Conservation (phyloP, 2,113 vertebrate genomes). For the Probosciger aterrimus region DNA sequence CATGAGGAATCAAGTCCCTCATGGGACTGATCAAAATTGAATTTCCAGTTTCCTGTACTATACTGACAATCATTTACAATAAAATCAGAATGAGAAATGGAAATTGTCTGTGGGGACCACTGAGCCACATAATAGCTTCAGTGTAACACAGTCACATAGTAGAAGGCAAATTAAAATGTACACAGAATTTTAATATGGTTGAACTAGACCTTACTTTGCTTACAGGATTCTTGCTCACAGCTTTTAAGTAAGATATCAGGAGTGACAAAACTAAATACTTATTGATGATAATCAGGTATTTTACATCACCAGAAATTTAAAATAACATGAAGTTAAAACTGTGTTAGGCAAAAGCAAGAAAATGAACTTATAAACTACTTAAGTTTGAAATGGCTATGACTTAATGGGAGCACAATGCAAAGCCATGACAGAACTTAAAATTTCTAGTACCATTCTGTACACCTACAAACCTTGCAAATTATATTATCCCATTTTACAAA, state of each 20-base stretch:
- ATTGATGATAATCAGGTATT: not conserved
- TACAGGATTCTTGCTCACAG: not conserved
- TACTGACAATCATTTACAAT: conserved; percentile 66
- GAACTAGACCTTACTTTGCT: conserved; percentile 42
- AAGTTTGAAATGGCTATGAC: not conserved
- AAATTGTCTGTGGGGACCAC: conserved; percentile 67
- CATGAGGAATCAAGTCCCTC: conserved; percentile 18
- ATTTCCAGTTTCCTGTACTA: conserved; percentile 48
- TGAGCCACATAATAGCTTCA: conserved; percentile 72
- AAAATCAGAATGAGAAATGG: conserved; percentile 64
- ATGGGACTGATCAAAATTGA: conserved; percentile 54
- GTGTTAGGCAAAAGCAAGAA: not conserved
- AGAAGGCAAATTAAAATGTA: conserved; percentile 72
- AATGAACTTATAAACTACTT: not conserved
- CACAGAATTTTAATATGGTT: conserved; percentile 62
- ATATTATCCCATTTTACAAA: not conserved
- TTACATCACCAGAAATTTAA: not conserved
- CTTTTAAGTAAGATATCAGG: not conserved
- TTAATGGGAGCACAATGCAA: not conserved
- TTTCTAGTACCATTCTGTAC: not conserved
- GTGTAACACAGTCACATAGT: conserved; percentile 58
- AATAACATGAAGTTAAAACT: not conserved
- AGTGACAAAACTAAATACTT: not conserved
- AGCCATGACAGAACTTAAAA: not conserved
- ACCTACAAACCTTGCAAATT: not conserved